Evolutionary conservation across 2,888 invertebrate species (phyloP), one percentile per base, ranked within the genome.

Genomic region (Acronicta alni): DNA sequence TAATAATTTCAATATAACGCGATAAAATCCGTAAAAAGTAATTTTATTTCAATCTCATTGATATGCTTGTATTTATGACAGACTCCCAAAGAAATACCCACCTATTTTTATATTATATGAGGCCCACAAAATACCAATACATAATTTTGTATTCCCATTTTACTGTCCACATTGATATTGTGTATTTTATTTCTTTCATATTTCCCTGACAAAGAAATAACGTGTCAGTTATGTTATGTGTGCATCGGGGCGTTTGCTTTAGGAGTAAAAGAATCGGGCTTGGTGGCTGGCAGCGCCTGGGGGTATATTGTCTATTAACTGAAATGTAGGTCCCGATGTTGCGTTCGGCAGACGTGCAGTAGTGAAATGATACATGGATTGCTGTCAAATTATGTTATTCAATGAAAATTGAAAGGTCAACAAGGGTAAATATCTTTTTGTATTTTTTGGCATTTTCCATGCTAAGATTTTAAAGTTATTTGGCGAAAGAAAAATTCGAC

Each of bases 221-320:
- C 57, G 53, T 61, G 57, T 67, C 62, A 60, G 45, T 41, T 20
- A 18, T 68, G 58, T 59, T 62, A 43, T 63, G 56, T 67, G 73
- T 72, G 68, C 73, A 72, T 72, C 48, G 73, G 51, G 44, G 38
- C 44, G 57, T 56, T 63, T 52, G 68, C 32, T 48, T 26, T 39
- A 10, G 10, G 16, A 65, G 55, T 71, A 55, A 68, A 55, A 60
- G 60, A 71, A 68, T 66, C 39, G 54, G 10, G 42, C 30, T 66
- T 68, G 45, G 55, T 60, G n/a, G 43, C 30, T 58, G 48, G 38
- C 23, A 44, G 37, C 26, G 12, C 14, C 26, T 30, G 20, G 8
- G 35, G 49, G 46, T 47, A 51, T 56, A 47, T 63, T 56, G 17
- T 51, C 57, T 39, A 18, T 51, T 46, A 57, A 57, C 66, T 55